Evolutionary conservation across 2,113 vertebrate species (phyloP).

Genomic region (Sylvia atricapilla): DNA sequence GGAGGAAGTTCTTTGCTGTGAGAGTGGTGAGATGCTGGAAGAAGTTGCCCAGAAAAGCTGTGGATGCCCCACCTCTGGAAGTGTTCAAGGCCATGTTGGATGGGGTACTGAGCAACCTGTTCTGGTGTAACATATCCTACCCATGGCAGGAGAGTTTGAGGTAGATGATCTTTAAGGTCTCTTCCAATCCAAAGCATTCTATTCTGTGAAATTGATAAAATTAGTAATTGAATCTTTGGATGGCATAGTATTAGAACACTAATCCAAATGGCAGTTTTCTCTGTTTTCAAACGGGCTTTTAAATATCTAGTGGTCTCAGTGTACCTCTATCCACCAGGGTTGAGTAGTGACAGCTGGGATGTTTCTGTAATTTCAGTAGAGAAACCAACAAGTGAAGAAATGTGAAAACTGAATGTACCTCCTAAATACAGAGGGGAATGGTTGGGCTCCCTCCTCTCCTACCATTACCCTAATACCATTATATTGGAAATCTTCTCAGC

Average conservation of each 20-base stretch:
- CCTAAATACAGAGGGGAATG: neutral
- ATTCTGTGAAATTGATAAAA: neutral
- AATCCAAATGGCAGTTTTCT: neutral
- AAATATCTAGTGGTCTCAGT: neutral
- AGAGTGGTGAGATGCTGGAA: neutral
- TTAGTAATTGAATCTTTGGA: neutral
- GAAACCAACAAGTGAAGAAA: neutral
- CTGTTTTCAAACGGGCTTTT: neutral
- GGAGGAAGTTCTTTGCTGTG: neutral
- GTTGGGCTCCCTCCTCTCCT: neutral
- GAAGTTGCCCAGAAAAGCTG: neutral
- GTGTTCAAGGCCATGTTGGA: neutral
- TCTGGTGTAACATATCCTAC: neutral
- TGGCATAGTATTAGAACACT: neutral
- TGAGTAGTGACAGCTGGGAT: neutral
- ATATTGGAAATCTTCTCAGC: neutral
- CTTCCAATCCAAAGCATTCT: neutral
- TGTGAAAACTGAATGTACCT: neutral
- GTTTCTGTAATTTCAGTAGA: neutral
- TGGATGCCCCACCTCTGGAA: neutral
- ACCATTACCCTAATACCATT: neutral
- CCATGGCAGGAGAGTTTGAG: neutral
- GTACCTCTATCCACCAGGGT: neutral
- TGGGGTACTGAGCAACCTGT: neutral
- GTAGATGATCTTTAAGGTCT: neutral